Percentiles rank a stretch among this genome's conserved stretches.
Evolutionary conservation across 1,140 invertebrate species (phyloP).

Genomic region (Linepithema humile): DNA sequence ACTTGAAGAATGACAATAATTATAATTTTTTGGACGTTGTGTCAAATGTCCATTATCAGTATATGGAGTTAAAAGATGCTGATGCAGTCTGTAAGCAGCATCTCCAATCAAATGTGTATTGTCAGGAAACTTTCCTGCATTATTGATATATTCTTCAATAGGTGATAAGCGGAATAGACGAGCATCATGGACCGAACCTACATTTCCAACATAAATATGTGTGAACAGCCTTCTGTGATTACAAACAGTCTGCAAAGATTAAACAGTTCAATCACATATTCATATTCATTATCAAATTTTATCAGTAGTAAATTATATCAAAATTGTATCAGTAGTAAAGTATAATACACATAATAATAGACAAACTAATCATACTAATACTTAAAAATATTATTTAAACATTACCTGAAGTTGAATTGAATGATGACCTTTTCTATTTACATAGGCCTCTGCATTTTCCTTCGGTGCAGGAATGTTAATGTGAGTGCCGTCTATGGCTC

Average conservation of each 20-base stretch:
- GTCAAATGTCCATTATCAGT: background rate
- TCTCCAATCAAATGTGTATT: slow-evolving; percentile 33
- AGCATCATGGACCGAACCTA: background rate
- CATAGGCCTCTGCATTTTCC: background rate
- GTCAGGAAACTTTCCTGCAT: background rate
- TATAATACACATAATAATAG: too few species aligned
- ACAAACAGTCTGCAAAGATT: slow-evolving; percentile 5
- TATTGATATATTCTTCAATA: background rate
- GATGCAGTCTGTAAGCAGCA: background rate
- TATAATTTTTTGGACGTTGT: background rate
- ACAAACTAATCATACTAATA: too few species aligned
- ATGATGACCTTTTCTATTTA: background rate
- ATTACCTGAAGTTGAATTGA: slow-evolving; percentile 1
- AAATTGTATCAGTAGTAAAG: background rate
- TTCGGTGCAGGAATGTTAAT: slow-evolving; percentile 17
- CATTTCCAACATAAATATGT: background rate
- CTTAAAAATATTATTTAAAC: background rate
- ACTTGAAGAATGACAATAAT: background rate
- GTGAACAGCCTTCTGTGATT: background rate
- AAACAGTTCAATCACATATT: background rate
- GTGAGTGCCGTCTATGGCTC: background rate
- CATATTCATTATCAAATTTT: background rate
- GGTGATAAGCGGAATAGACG: background rate
- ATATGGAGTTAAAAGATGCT: background rate
- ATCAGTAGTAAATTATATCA: background rate